These are phyloP conservation scores for Pseudochirops cupreus DNA, from an alignment of 2,797 vertebrate genomes.

Conservation along the genomic window DNA sequence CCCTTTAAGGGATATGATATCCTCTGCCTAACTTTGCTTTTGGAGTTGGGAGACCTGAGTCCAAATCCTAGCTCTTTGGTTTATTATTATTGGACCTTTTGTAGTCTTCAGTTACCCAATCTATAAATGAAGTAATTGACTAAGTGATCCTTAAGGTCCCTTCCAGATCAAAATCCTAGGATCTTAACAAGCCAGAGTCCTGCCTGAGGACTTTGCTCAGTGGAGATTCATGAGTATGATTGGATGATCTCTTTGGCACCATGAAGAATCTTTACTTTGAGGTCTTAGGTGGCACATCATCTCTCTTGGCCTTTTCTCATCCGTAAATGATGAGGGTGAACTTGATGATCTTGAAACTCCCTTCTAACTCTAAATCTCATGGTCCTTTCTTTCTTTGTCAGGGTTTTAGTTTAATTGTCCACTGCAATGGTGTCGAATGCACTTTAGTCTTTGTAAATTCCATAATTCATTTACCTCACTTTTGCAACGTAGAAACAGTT, in stretches of 20 bases:
- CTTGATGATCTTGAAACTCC: background rate
- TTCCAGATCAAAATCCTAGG: background rate
- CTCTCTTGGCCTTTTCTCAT: background rate
- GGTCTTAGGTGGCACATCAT: background rate
- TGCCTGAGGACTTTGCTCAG: background rate
- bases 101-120: background rate
- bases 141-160: background rate
- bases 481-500: background rate
- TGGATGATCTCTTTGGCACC: background rate
- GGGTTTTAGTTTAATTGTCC: background rate
- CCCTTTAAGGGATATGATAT: background rate
- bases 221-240: background rate
- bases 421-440: accelerated
- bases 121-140: background rate
- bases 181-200: background rate
- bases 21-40: background rate
- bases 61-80: background rate
- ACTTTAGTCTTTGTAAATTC: background rate
- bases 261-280: background rate
- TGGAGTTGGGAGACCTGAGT: background rate
- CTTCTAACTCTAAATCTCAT: background rate
- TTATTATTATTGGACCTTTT: background rate
- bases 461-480: accelerated
- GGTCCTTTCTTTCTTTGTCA: background rate
- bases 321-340: background rate